These are phyloP conservation scores for Eutolmus rufibarbis DNA, from an alignment of 2,888 invertebrate genomes.

Conservation along the genomic window DNA sequence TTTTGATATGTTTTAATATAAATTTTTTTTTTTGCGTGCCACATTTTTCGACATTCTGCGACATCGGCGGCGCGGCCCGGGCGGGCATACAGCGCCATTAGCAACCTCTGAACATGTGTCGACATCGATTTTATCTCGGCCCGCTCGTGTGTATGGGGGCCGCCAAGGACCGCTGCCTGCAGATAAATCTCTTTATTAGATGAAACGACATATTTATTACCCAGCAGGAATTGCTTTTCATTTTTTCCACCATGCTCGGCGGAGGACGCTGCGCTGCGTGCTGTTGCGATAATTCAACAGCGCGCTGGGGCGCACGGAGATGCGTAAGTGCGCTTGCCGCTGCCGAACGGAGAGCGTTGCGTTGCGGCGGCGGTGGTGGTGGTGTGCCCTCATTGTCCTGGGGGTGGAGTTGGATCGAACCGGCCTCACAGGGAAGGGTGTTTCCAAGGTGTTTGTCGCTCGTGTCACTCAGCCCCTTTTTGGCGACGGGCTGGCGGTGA, in stretches of 20 bases:
- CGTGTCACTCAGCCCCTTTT: not conserved
- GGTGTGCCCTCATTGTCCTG: not conserved
- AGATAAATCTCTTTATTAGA: conserved; percentile 46
- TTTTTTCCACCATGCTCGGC: not conserved
- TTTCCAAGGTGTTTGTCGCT: conserved; percentile 40
- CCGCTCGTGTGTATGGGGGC: conserved; percentile 26
- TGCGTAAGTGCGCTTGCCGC: not conserved
- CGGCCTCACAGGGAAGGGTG: conserved; percentile 13
- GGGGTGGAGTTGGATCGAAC: not conserved
- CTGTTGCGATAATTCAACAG: conserved; percentile 13
- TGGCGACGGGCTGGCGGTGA: not conserved
- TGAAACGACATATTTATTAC: conserved; percentile 46
- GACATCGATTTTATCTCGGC: conserved; percentile 30
- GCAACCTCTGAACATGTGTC: conserved; percentile 34
- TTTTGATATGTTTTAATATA: not conserved
- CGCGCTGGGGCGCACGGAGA: conserved; percentile 5
- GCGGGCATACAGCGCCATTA: conserved; percentile 24
- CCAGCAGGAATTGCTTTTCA: conserved; percentile 39
- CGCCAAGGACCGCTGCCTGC: conserved; percentile 31
- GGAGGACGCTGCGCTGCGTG: not conserved
- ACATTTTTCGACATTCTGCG: not conserved
- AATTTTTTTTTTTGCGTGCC: not conserved
- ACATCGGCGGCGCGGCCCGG: not conserved
- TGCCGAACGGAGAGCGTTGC: not conserved
- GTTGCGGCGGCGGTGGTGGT: not conserved